A percentile compares a stretch with the other conserved stretches of the same genome.
Conservation (phyloP, 1,140 invertebrate species). For the Zophobas morio region DNA sequence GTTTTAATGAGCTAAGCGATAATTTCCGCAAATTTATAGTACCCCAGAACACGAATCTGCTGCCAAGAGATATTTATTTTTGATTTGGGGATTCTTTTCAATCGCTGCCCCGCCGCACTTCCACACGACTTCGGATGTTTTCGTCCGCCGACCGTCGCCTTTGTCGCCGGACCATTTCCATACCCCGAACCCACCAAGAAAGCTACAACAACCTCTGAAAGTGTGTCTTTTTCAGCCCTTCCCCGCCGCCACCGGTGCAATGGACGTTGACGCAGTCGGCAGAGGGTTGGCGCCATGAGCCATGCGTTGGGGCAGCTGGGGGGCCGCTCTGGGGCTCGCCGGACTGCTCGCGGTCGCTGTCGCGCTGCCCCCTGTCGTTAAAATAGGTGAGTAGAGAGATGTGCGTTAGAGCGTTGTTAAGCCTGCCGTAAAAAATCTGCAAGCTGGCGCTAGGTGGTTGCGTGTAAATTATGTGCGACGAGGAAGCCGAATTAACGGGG, state of each 20-base stretch:
- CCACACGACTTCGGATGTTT: too few species aligned
- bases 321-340: slow-evolving; percentile 57
- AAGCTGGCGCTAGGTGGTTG: not conserved
- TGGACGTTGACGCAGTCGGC: slow-evolving; percentile 17
- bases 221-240: slow-evolving; percentile 22
- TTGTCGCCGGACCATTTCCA: too few species aligned
- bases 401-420: not conserved
- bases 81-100: not conserved
- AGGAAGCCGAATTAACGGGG: not conserved
- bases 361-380: slow-evolving; percentile 76
- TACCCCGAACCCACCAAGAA: too few species aligned
- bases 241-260: not conserved
- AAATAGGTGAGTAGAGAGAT: slow-evolving; percentile 73
- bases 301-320: slow-evolving; percentile 61
- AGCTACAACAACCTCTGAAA: too few species aligned
- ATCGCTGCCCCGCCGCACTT: too few species aligned
- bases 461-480: too few species aligned
- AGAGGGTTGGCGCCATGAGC: slow-evolving; percentile 58
- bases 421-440: slow-evolving; percentile 4
- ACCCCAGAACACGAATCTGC: not conserved
- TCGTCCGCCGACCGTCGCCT: too few species aligned
- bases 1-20: slow-evolving; percentile 13
- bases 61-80: slow-evolving; percentile 2
- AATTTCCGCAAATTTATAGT: slow-evolving; percentile 6
- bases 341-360: slow-evolving; percentile 68